Percentiles rank a stretch among this genome's conserved stretches.
phyloP scores from a whole-genome alignment of 1,140 invertebrate genomes.

The Micrasema longulum region DNA sequence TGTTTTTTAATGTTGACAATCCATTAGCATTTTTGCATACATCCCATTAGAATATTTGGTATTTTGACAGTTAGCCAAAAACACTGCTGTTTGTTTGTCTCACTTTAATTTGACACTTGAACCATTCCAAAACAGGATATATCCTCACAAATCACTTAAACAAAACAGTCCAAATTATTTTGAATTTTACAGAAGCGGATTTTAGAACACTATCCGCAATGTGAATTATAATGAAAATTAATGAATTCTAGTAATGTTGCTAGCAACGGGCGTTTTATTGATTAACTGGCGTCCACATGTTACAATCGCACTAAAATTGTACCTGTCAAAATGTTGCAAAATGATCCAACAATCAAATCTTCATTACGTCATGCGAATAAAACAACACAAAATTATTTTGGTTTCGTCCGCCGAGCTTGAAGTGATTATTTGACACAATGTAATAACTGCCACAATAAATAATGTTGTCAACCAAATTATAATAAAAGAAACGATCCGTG shows the following conservation, averaged over 20 bases:
- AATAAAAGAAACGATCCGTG: slow-evolving; percentile 2
- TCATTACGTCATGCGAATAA: slow-evolving; percentile 35
- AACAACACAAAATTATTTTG: slow-evolving; percentile 29
- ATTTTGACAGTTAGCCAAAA: too few relatives aligned
- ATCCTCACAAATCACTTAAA: slow-evolving; percentile 9
- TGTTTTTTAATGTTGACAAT: too few relatives aligned
- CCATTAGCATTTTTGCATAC: too few relatives aligned
- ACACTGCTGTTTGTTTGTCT: too few relatives aligned
- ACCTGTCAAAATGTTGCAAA: slow-evolving; percentile 11
- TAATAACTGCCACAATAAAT: slow-evolving; percentile 5
- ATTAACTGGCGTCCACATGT: too few relatives aligned
- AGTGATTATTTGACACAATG: slow-evolving; percentile 33
- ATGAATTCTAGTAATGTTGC: slow-evolving; percentile 15
- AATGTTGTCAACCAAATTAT: background rate
- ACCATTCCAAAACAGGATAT: too few relatives aligned
- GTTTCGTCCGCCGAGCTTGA: slow-evolving; percentile 33
- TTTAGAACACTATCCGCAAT: background rate
- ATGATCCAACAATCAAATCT: background rate
- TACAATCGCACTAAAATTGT: background rate
- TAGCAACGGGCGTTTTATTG: slow-evolving; percentile 34
- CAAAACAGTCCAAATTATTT: background rate
- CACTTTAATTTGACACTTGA: too few relatives aligned
- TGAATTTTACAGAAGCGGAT: background rate
- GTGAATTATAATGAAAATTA: slow-evolving; percentile 5
- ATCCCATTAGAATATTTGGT: too few relatives aligned